Base-by-base conservation (phyloP, 2,113 vertebrate species). In the Neofelis nebulosa region DNA sequence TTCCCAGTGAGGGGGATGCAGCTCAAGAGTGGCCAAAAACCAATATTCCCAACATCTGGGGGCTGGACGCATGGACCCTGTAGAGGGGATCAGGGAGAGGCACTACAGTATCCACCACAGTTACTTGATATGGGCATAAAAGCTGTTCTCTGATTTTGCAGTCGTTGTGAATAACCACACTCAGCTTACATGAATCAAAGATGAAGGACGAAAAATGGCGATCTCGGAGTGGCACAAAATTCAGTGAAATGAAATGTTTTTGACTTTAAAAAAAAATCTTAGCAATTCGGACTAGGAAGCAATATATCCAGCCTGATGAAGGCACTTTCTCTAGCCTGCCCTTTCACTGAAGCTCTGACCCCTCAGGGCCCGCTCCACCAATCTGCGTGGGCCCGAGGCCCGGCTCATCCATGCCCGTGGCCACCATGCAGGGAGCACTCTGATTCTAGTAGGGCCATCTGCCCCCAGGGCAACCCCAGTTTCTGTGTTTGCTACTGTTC, bases 301-400 rank as follows among this genome's bases (percentile, higher is more conserved):
- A 50, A 23, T 65, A 66, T 93, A 36, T 89, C 69, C 41, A 81
- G 50, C 38, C 21, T 7, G 2, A 36, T 29, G 4, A 29, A 87
- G 27, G 23, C 50, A 3, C 19, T 63, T 82, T 85, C 21, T 87
- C 18, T 7, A 89, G 65, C 27, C 27, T 65, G 2, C 2, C 33
- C 45, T 73, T 87, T 33, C n/a, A 65, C 21, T 68, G 50, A 61
- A 55, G n/a, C 15, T 52, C n/a, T 25, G 33, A 25, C 16, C 15
- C 21, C 13, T 63, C 65, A 31, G 5, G 38, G 15, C 33, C 12
- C 1, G 0, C 1, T 15, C 5, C 1, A 3, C 33, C 16, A 45
- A 2, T 5, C 16, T 73, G 23, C 3, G 2, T 29, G n/a, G 18
- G n/a, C 29, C 31, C 80, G 66, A 18, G 73, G 83, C 73, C 74